Conservation (phyloP, 2,888 invertebrate genomes). For the Pomacea canaliculata region DNA sequence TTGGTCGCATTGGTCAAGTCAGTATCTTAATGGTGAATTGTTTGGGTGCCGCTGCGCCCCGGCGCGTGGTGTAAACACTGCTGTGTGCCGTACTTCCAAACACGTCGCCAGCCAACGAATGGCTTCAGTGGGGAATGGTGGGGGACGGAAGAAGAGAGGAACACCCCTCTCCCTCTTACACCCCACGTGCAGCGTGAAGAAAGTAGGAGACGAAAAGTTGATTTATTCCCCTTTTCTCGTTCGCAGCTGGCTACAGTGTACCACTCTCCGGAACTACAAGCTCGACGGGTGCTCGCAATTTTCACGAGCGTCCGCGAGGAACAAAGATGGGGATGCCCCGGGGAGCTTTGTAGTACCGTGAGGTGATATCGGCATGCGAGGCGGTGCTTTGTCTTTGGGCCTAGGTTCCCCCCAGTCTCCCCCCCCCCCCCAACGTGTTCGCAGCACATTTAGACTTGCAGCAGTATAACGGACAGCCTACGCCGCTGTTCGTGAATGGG, state of each 20-base stretch:
- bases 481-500: not conserved
- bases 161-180: too few relatives aligned
- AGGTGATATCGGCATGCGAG: slow-evolving; percentile 14
- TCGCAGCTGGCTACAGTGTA: too few relatives aligned
- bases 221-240: too few relatives aligned
- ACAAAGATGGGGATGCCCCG: not conserved
- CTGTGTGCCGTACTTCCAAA: too few relatives aligned
- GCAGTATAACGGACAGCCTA: not conserved
- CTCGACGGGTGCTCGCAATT: not conserved
- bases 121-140: too few relatives aligned
- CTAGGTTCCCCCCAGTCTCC: not conserved
- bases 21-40: slow-evolving; percentile 20
- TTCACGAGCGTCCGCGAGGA: not conserved
- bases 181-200: too few relatives aligned
- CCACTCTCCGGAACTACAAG: too few relatives aligned
- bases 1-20: slow-evolving; percentile 7
- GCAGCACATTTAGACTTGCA: slow-evolving; percentile 1
- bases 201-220: too few relatives aligned
- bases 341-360: slow-evolving; percentile 1
- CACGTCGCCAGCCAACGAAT: too few relatives aligned
- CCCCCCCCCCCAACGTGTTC: not conserved
- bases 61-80: slow-evolving; percentile 2
- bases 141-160: too few relatives aligned
- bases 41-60: slow-evolving; percentile 9
- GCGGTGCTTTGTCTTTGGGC: slow-evolving; percentile 12